Evolutionary conservation across 1,140 invertebrate genomes (phyloP).

Genomic region (Mesaphorura yosii): DNA sequence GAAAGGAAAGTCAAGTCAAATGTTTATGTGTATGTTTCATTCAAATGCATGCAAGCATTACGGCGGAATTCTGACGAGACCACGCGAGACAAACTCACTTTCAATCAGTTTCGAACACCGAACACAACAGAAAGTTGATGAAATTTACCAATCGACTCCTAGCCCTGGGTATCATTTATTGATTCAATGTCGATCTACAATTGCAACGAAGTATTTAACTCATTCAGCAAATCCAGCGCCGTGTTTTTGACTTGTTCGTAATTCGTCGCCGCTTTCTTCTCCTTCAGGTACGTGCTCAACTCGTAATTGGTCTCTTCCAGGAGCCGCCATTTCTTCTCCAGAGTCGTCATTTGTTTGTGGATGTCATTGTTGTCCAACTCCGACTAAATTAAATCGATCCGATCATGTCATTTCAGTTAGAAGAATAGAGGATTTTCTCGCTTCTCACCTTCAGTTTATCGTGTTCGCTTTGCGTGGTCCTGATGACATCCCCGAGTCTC

Average conservation of each 20-base stretch:
- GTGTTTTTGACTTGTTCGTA: constrained; percentile 46
- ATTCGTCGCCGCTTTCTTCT: constrained; percentile 51
- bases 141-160: background rate
- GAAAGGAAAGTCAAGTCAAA: no score
- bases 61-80: background rate
- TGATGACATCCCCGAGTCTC: constrained; percentile 31
- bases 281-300: constrained; percentile 49
- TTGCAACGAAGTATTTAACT: constrained; percentile 20
- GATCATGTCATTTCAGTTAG: background rate
- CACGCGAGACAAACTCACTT: background rate
- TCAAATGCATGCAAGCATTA: background rate
- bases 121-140: background rate
- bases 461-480: constrained; percentile 31
- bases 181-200: background rate
- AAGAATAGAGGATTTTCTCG: background rate
- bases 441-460: constrained; percentile 33
- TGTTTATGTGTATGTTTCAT: background rate
- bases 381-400: constrained; percentile 37
- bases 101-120: no score
- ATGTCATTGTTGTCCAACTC: constrained; percentile 56
- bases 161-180: background rate
- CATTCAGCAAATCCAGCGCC: constrained; percentile 27
- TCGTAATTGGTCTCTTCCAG: constrained; percentile 53
- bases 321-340: constrained; percentile 53
- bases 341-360: constrained; percentile 47